These are phyloP conservation scores for Eretmochelys imbricata DNA, from an alignment of 2,113 vertebrate genomes.

Conservation along the genomic window DNA sequence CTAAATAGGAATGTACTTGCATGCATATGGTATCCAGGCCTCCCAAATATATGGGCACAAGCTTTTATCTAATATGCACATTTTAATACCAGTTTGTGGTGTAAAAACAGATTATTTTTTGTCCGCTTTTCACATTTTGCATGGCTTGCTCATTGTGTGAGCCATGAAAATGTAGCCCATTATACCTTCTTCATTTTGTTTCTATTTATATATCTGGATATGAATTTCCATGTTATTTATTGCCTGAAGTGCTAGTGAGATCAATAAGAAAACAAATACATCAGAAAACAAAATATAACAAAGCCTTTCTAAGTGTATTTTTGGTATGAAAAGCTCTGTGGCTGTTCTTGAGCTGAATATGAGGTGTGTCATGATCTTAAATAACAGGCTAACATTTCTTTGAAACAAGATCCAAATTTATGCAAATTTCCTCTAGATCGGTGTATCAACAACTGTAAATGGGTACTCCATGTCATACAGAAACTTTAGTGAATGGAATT, in stretches of 20 bases:
- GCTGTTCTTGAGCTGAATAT: neutral
- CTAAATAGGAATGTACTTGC: neutral
- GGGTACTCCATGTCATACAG: neutral
- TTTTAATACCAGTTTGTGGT: slow-evolving; percentile 50
- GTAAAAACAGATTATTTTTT: slow-evolving; percentile 65
- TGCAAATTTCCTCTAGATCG: neutral
- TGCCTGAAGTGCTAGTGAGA: neutral
- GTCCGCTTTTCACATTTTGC: slow-evolving; percentile 54
- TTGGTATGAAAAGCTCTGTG: neutral
- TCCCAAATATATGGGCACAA: neutral
- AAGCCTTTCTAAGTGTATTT: neutral
- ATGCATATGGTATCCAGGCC: accelerated
- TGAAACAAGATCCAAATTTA: neutral
- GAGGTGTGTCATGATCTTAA: neutral
- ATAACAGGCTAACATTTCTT: neutral
- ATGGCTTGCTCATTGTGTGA: slow-evolving; percentile 36
- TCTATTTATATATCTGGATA: slow-evolving; percentile 64
- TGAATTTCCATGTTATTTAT: slow-evolving; percentile 55
- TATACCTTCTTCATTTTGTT: slow-evolving; percentile 62
- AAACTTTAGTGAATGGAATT: neutral
- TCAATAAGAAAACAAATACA: slow-evolving; percentile 19
- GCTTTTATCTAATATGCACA: slow-evolving; percentile 55
- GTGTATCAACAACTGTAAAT: neutral
- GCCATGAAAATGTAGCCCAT: slow-evolving; percentile 50
- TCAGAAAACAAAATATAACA: neutral